phyloP scores from a whole-genome alignment of 2,113 vertebrate species.

The Columba livia region DNA sequence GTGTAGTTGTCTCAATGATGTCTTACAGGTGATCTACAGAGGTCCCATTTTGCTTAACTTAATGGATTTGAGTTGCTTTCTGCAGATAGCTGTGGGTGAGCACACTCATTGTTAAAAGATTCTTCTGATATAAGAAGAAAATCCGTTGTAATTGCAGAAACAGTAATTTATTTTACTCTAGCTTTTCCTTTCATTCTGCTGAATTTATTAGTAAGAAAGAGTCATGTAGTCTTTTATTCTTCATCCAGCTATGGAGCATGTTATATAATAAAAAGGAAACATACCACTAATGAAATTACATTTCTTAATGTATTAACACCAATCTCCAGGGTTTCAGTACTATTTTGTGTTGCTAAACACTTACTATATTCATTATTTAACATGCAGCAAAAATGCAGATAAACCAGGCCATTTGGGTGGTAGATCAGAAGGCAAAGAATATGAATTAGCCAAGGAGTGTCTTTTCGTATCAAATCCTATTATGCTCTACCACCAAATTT shows the following conservation, averaged over 20 bases:
- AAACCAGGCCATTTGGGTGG: conserved; percentile 34
- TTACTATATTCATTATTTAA: conserved; percentile 48
- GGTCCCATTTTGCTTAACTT: neutral
- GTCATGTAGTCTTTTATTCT: neutral
- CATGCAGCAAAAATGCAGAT: conserved; percentile 17
- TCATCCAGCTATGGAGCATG: neutral
- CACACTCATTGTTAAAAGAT: neutral
- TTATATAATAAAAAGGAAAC: conserved; percentile 10
- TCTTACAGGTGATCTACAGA: neutral
- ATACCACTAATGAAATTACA: conserved; percentile 34
- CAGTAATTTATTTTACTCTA: neutral
- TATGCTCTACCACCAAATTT: neutral
- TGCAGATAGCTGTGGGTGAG: neutral
- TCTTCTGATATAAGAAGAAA: neutral
- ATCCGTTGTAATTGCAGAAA: neutral
- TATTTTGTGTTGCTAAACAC: conserved; percentile 38
- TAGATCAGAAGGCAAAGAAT: conserved; percentile 14
- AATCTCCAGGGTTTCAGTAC: neutral
- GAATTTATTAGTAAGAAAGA: neutral
- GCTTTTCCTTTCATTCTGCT: neutral
- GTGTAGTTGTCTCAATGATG: neutral
- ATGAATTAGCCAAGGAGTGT: neutral
- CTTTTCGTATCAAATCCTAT: neutral
- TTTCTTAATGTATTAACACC: conserved; percentile 55
- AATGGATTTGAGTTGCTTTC: neutral